A percentile compares a stretch with the other conserved stretches of the same genome.
Conservation (phyloP, 2,797 vertebrate species). For the Eulemur rubriventer region DNA sequence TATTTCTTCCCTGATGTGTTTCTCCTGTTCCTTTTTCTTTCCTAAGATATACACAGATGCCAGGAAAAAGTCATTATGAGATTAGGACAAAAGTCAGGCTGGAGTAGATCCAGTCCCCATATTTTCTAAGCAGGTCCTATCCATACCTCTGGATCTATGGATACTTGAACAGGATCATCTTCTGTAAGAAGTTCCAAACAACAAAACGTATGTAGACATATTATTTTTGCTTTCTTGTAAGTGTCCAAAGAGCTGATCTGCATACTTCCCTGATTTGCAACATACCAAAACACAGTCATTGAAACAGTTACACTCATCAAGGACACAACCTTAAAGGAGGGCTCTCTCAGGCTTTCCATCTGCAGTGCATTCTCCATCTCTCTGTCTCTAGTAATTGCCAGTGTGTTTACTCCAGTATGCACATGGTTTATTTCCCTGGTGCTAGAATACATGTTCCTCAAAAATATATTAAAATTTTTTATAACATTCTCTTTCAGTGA, state of each 20-base stretch:
- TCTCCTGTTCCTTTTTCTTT: not conserved
- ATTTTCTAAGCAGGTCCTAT: not conserved
- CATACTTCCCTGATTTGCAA: not conserved
- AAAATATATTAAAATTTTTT: not conserved
- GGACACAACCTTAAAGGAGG: not conserved
- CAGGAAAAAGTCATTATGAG: not conserved
- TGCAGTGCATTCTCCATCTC: not conserved
- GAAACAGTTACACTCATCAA: not conserved
- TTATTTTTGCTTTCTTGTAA: not conserved
- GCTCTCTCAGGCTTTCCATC: fast-evolving
- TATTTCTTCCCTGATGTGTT: not conserved
- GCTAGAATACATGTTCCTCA: not conserved
- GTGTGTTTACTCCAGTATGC: not conserved
- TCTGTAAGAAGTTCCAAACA: not conserved
- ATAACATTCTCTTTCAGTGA: not conserved
- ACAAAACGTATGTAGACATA: not conserved
- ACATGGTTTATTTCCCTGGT: not conserved
- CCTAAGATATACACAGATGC: not conserved
- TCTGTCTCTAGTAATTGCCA: not conserved
- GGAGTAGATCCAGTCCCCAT: not conserved
- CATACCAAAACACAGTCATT: not conserved
- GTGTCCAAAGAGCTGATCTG: not conserved
- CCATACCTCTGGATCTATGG: not conserved
- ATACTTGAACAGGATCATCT: not conserved
- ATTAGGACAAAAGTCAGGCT: not conserved